Conservation (phyloP, 2,888 invertebrate species). For the Biston betularia region DNA sequence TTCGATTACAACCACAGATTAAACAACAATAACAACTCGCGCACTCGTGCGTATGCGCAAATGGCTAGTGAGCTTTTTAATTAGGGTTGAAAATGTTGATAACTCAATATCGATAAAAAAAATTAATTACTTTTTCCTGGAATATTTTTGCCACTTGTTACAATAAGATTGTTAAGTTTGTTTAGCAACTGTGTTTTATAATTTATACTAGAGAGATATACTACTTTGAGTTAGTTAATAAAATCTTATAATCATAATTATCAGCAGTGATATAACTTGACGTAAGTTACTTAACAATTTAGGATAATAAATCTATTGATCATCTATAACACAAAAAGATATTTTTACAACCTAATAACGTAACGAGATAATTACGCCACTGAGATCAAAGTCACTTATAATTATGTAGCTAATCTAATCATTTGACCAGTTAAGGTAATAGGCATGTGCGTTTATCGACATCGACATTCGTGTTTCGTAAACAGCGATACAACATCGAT, state of each 20-base stretch:
- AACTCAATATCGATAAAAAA: slow-evolving; percentile 23
- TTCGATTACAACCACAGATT: slow-evolving; percentile 53
- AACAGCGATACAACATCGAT: slow-evolving; percentile 65
- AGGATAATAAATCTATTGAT: not conserved
- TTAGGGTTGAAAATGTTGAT: slow-evolving; percentile 49
- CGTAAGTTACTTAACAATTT: not conserved
- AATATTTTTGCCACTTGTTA: not conserved
- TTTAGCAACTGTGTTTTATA: too few relatives aligned
- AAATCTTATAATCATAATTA: not conserved
- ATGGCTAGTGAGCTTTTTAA: slow-evolving; percentile 52
- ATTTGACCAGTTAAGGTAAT: slow-evolving; percentile 32
- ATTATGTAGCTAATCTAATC: slow-evolving; percentile 24
- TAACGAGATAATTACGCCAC: slow-evolving; percentile 4
- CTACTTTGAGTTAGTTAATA: too few relatives aligned
- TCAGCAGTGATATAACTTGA: not conserved
- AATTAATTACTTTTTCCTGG: not conserved
- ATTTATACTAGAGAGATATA: too few relatives aligned
- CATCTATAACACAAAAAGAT: not conserved
- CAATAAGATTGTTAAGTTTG: too few relatives aligned
- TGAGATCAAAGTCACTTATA: slow-evolving; percentile 15
- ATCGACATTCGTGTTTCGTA: slow-evolving; percentile 68
- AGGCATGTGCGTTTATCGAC: slow-evolving; percentile 64
- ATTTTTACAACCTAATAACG: not conserved
- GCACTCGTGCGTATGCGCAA: slow-evolving; percentile 45
- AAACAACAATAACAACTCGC: slow-evolving; percentile 12